Evolutionary conservation across 2,888 invertebrate species (phyloP).

Genomic region (Ganaspis brasiliensis): DNA sequence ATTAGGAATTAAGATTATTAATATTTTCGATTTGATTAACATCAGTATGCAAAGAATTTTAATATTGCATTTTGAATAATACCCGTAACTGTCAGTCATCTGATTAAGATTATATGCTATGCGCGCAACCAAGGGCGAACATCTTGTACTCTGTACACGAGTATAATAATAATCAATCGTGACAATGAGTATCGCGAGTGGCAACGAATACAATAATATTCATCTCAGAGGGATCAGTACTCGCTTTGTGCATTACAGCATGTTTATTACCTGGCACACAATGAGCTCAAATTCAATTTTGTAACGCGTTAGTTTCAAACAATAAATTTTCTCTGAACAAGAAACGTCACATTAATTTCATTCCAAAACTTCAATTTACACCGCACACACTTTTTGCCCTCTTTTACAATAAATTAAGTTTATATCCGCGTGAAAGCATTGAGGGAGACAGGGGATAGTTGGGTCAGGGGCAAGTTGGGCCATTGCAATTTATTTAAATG

Average conservation of each 20-base stretch:
- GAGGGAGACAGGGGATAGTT: no score
- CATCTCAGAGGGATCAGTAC: conserved; percentile 23
- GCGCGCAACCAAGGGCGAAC: conserved; percentile 28
- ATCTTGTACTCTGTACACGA: conserved; percentile 39
- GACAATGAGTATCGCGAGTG: conserved; percentile 41
- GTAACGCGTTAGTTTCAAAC: neutral
- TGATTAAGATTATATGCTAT: conserved; percentile 31
- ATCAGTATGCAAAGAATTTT: conserved; percentile 29
- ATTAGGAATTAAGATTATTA: conserved; percentile 26
- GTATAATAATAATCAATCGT: conserved; percentile 41
- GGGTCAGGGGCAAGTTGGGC: no score
- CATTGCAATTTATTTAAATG: no score
- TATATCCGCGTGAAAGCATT: no score
- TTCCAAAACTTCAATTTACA: neutral
- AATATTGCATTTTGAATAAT: conserved; percentile 31
- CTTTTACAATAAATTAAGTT: neutral
- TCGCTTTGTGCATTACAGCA: conserved; percentile 17
- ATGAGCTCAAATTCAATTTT: conserved; percentile 16
- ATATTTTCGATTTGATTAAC: conserved; percentile 40
- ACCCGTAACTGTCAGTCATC: conserved; percentile 29
- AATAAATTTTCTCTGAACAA: neutral
- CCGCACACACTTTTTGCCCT: neutral
- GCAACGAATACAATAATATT: conserved; percentile 40
- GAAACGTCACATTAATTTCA: neutral
- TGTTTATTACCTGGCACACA: conserved; percentile 8